Percentiles rank a stretch among this genome's conserved stretches.
phyloP scores from a whole-genome alignment of 2,113 vertebrate species.

The Menura novaehollandiae region DNA sequence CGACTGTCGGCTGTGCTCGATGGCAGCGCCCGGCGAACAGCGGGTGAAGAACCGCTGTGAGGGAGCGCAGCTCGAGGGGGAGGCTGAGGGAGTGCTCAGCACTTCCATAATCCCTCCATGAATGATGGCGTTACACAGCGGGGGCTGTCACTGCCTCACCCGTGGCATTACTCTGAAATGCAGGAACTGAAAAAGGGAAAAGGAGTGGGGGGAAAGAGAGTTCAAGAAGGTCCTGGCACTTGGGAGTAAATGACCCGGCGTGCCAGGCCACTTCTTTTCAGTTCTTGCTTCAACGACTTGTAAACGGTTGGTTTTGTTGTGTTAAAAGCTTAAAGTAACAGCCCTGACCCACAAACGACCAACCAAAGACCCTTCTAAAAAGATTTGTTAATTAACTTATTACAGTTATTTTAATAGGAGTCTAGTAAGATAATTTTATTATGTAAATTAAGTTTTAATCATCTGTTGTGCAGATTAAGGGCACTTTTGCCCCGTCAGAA shows the following conservation, averaged over 20 bases:
- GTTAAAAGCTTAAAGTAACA: not conserved
- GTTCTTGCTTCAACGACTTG: not conserved
- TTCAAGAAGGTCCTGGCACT: fast-evolving
- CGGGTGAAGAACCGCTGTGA: not conserved
- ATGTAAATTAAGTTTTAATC: not conserved
- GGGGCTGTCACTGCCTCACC: not conserved
- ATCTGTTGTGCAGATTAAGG: not conserved
- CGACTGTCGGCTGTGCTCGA: not conserved
- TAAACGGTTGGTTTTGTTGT: not conserved
- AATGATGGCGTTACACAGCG: not conserved
- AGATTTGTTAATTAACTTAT: not conserved
- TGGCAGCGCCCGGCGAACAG: not conserved
- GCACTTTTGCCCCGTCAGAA: not conserved
- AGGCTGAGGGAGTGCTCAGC: not conserved
- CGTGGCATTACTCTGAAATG: fast-evolving
- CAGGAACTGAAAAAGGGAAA: too few relatives aligned
- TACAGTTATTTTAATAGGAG: not conserved
- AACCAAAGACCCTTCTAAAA: not conserved
- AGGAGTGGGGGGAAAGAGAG: fast-evolving
- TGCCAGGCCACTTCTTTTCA: fast-evolving
- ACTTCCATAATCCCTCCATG: fast-evolving
- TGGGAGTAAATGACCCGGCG: not conserved
- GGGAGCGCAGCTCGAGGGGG: not conserved
- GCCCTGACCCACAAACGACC: not conserved
- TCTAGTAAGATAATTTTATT: not conserved